Percentiles rank a stretch among this genome's conserved stretches.
Conservation (phyloP, 1,140 invertebrate species). For the Caenorhabditis latens region DNA sequence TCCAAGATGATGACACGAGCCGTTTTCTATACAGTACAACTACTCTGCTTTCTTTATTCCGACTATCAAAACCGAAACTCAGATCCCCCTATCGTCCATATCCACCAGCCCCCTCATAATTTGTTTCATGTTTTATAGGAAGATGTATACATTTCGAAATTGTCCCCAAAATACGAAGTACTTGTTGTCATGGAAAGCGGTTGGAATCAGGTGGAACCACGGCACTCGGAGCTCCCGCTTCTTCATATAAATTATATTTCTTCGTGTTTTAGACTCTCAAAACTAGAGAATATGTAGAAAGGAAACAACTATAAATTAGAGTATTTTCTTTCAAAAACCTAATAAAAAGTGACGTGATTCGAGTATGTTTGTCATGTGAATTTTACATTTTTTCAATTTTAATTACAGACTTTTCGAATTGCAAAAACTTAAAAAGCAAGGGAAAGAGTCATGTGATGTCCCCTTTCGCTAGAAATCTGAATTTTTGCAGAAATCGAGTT, state of each 20-base stretch:
- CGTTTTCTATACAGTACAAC: too few relatives aligned
- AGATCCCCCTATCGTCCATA: too few relatives aligned
- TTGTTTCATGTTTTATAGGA: neutral
- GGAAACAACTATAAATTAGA: neutral
- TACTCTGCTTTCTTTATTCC: too few relatives aligned
- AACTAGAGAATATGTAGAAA: neutral
- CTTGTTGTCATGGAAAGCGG: neutral
- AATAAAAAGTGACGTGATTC: neutral
- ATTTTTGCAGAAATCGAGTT: neutral
- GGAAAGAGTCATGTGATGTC: neutral
- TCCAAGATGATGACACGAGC: too few relatives aligned
- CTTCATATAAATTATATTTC: too few relatives aligned
- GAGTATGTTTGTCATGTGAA: neutral
- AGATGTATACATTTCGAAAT: constrained; percentile 1
- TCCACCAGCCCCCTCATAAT: too few relatives aligned
- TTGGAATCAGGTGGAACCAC: constrained; percentile 3
- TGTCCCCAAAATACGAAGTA: neutral
- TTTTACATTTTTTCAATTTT: neutral
- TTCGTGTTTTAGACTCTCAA: too few relatives aligned
- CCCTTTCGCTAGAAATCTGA: neutral
- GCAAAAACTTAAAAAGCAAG: neutral
- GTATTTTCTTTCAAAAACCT: neutral
- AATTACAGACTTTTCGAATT: neutral
- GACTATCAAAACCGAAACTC: too few relatives aligned
- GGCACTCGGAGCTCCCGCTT: neutral